A percentile compares a stretch with the other conserved stretches of the same genome.
Evolutionary conservation across 2,797 vertebrate genomes (phyloP).

Genomic region (Sphaeramia orbicularis): DNA sequence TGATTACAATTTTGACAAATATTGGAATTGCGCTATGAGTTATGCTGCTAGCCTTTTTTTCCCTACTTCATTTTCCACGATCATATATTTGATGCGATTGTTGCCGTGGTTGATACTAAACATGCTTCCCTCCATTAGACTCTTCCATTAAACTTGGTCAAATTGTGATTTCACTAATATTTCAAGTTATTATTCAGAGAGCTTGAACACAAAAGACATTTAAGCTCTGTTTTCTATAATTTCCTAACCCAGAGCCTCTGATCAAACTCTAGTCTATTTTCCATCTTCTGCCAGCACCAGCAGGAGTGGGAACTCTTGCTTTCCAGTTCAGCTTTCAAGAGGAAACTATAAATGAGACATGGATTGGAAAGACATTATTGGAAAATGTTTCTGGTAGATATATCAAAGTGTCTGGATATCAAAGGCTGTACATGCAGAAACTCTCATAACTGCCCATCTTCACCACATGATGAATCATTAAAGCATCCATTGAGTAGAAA

Average conservation of each 20-base stretch:
- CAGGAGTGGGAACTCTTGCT: slow-evolving; percentile 31
- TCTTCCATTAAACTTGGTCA: too few species aligned
- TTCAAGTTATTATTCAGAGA: background rate
- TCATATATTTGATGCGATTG: too few species aligned
- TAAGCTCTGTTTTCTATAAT: slow-evolving; percentile 14
- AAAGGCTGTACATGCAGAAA: slow-evolving; percentile 67
- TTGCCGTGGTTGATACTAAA: too few species aligned
- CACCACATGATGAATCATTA: slow-evolving; percentile 70
- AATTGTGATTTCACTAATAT: too few species aligned
- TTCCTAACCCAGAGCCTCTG: slow-evolving; percentile 26
- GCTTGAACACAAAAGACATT: slow-evolving; percentile 25
- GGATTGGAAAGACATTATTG: slow-evolving; percentile 57
- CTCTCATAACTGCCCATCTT: slow-evolving; percentile 50
- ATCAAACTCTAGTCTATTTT: slow-evolving; percentile 45
- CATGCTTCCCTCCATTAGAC: too few species aligned
- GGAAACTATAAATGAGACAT: slow-evolving; percentile 55
- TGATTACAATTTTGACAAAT: too few species aligned
- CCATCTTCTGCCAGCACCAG: slow-evolving; percentile 24
- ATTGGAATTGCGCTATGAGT: too few species aligned
- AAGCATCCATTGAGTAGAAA: slow-evolving; percentile 48
- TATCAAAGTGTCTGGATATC: slow-evolving; percentile 73
- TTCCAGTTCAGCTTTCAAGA: slow-evolving; percentile 51
- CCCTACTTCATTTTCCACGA: too few species aligned
- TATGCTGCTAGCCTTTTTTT: too few species aligned
- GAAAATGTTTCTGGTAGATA: slow-evolving; percentile 63